Evolutionary conservation across 2,888 invertebrate genomes (phyloP).

Genomic region (Oxyteleia sp.): DNA sequence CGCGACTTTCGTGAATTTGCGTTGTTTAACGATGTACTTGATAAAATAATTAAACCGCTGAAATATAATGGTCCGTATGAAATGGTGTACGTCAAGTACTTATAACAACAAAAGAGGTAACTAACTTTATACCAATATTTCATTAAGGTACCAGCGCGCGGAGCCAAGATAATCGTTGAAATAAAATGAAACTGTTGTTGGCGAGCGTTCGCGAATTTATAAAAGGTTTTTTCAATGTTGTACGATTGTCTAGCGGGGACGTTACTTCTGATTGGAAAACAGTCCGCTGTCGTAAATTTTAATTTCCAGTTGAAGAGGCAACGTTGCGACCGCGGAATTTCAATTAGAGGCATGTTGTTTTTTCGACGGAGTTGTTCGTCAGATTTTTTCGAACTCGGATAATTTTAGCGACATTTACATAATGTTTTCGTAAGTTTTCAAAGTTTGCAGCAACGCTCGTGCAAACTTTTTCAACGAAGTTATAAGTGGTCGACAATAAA

Average conservation of each 20-base stretch:
- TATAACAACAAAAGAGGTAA: conserved; percentile 39
- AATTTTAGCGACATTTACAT: too few relatives aligned
- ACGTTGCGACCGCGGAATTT: too few relatives aligned
- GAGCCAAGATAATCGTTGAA: conserved; percentile 24
- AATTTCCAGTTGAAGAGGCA: too few relatives aligned
- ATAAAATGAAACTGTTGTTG: conserved; percentile 25
- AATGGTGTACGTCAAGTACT: conserved; percentile 19
- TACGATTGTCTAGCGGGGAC: neutral
- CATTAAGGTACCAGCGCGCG: conserved; percentile 22
- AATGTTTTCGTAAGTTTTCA: too few relatives aligned
- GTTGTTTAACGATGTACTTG: conserved; percentile 27
- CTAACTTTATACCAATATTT: conserved; percentile 48
- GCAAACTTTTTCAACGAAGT: too few relatives aligned
- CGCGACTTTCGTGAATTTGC: conserved; percentile 6
- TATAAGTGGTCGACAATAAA: too few relatives aligned
- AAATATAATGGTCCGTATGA: conserved; percentile 28
- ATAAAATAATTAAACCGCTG: conserved; percentile 35
- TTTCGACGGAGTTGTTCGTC: too few relatives aligned
- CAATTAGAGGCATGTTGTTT: too few relatives aligned
- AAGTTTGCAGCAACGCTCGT: too few relatives aligned
- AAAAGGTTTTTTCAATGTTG: neutral
- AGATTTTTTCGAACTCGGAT: too few relatives aligned
- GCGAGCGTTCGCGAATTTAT: neutral
- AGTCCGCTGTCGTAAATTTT: too few relatives aligned
- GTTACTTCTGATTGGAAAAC: too few relatives aligned